These are phyloP conservation scores for Paramormyrops kingsleyae DNA, from an alignment of 2,113 vertebrate genomes.

Conservation along the genomic window DNA sequence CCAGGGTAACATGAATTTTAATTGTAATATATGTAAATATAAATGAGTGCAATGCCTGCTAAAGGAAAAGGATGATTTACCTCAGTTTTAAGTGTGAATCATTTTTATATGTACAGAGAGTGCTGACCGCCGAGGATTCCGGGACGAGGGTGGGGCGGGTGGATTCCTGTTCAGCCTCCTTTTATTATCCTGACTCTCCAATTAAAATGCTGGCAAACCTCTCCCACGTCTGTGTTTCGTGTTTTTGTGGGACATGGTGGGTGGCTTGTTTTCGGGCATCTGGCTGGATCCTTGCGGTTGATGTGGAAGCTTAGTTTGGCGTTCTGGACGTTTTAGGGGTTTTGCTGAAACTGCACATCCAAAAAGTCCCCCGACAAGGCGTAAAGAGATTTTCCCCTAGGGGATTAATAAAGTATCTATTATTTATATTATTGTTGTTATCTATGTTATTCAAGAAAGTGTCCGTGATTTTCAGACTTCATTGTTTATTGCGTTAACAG, in stretches of 20 bases:
- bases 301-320: not conserved
- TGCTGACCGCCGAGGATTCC: not conserved
- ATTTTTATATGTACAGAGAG: not conserved
- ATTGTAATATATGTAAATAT: slow-evolving; percentile 12
- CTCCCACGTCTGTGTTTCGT: not conserved
- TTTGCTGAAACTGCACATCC: not conserved
- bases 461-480: not conserved
- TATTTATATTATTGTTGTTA: not conserved
- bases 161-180: not conserved
- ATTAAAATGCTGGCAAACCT: slow-evolving; percentile 2
- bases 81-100: not conserved
- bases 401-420: too few species aligned
- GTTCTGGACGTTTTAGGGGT: not conserved
- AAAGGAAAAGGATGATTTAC: not conserved
- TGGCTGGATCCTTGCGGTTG: not conserved
- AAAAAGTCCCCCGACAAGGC: not conserved
- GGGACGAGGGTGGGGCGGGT: not conserved
- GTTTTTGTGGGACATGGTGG: not conserved
- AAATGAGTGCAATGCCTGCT: not conserved
- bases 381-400: too few species aligned
- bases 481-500: not conserved
- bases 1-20: not conserved
- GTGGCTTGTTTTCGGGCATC: not conserved
- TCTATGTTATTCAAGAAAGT: not conserved
- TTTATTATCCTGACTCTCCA: not conserved